A percentile compares a stretch with the other conserved stretches of the same genome.
Conservation (phyloP, 2,888 invertebrate species). For the Campopleginae sp. region DNA sequence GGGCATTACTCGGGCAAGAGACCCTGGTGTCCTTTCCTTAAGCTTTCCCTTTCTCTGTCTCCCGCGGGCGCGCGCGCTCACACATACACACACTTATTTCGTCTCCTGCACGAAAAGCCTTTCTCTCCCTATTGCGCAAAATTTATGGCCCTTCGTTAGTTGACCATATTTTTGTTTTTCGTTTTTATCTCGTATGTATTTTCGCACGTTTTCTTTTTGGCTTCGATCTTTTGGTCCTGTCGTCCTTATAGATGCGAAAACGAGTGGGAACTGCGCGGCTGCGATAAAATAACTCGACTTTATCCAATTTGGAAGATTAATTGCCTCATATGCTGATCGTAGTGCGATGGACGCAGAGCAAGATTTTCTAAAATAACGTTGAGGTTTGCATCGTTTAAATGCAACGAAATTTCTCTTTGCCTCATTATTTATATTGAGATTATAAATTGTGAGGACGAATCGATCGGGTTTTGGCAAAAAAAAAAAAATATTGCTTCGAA, state of each 20-base stretch:
- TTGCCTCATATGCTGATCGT: neutral
- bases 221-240: slow-evolving; percentile 11
- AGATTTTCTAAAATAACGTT: neutral
- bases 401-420: no score
- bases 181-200: slow-evolving; percentile 41
- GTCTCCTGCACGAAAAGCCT: slow-evolving; percentile 74
- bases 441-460: no score
- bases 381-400: no score
- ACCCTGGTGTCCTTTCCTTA: slow-evolving; percentile 51
- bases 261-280: neutral
- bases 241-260: neutral
- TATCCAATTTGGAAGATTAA: slow-evolving; percentile 23
- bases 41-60: slow-evolving; percentile 38
- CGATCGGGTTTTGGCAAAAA: no score
- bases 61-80: neutral
- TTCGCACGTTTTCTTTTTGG: slow-evolving; percentile 16
- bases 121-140: slow-evolving; percentile 76
- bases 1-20: slow-evolving; percentile 73
- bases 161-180: slow-evolving; percentile 58
- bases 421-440: neutral
- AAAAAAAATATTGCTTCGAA: no score
- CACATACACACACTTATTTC: slow-evolving; percentile 29
- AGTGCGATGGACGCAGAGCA: neutral
- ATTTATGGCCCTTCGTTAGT: slow-evolving; percentile 80
- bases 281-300: slow-evolving; percentile 13